phyloP scores from a whole-genome alignment of 2,888 invertebrate genomes.

The Epiblema foenella region DNA sequence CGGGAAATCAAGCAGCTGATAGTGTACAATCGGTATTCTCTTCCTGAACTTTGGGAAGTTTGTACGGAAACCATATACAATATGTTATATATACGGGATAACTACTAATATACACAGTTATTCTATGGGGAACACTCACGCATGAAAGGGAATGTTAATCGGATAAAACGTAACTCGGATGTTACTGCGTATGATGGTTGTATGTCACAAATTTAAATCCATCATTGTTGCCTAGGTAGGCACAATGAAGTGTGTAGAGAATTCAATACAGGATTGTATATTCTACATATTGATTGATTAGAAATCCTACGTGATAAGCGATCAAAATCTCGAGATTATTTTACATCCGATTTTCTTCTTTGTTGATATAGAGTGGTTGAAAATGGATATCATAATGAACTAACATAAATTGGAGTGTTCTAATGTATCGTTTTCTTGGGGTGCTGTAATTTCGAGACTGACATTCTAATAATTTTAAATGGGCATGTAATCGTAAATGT shows the following conservation, averaged over 20 bases:
- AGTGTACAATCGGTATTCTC: slow-evolving; percentile 44
- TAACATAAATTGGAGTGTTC: too few relatives aligned
- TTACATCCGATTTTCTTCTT: too few relatives aligned
- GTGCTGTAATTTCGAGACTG: neutral
- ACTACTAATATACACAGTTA: slow-evolving; percentile 47
- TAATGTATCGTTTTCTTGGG: too few relatives aligned
- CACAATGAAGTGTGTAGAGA: slow-evolving; percentile 26
- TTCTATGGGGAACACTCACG: slow-evolving; percentile 59
- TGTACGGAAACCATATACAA: slow-evolving; percentile 49
- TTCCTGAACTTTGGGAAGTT: slow-evolving; percentile 73
- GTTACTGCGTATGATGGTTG: slow-evolving; percentile 78
- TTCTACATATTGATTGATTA: neutral
- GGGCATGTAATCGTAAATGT: neutral
- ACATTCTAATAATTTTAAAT: neutral
- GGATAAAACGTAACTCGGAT: slow-evolving; percentile 70
- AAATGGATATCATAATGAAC: neutral
- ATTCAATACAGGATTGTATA: slow-evolving; percentile 1
- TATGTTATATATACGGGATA: slow-evolving; percentile 44
- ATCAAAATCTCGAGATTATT: neutral
- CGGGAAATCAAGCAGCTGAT: slow-evolving; percentile 39
- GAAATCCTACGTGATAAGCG: neutral
- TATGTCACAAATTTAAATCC: slow-evolving; percentile 46
- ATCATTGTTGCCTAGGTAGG: slow-evolving; percentile 2
- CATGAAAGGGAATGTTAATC: slow-evolving; percentile 67
- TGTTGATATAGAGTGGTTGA: neutral